These are phyloP conservation scores for Rhimphoctona megacephalus DNA, from an alignment of 2,888 invertebrate genomes.

Conservation along the genomic window DNA sequence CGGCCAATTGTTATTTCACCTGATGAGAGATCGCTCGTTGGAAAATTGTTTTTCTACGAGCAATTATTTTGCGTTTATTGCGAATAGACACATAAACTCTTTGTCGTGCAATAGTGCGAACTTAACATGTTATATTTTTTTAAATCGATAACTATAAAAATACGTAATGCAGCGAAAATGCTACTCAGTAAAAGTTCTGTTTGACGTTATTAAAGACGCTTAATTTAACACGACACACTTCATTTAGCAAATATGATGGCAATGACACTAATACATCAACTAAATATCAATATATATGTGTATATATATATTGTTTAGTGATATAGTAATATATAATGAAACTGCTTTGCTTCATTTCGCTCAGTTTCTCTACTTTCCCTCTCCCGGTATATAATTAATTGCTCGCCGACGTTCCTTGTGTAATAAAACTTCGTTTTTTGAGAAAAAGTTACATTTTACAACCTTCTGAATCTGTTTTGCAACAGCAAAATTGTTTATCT, in stretches of 20 bases:
- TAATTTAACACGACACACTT: conserved; percentile 77
- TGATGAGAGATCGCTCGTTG: conserved; percentile 69
- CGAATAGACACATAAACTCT: conserved; percentile 64
- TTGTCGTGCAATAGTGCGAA: conserved; percentile 74
- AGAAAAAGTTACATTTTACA: not conserved
- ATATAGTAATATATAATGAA: conserved; percentile 7
- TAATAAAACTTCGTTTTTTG: conserved; percentile 32
- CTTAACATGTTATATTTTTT: conserved; percentile 63
- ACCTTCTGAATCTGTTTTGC: conserved; percentile 24
- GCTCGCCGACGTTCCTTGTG: conserved; percentile 39
- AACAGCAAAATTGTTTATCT: not conserved
- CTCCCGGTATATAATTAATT: conserved; percentile 34
- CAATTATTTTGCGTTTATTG: conserved; percentile 32
- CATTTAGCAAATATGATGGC: conserved; percentile 70
- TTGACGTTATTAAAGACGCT: conserved; percentile 77
- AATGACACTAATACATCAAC: conserved; percentile 33
- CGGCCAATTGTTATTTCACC: conserved; percentile 38
- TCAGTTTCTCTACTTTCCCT: conserved; percentile 7
- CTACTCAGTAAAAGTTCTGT: conserved; percentile 73
- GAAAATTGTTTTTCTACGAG: conserved; percentile 68
- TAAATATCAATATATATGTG: conserved; percentile 35
- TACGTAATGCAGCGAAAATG: conserved; percentile 38
- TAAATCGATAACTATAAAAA: not conserved
- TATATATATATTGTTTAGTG: conserved; percentile 17
- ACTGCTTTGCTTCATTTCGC: conserved; percentile 47